Evolutionary conservation across 2,797 vertebrate genomes (phyloP), one percentile per base, ranked within the genome.

Genomic region (Pseudochromis fuscus): DNA sequence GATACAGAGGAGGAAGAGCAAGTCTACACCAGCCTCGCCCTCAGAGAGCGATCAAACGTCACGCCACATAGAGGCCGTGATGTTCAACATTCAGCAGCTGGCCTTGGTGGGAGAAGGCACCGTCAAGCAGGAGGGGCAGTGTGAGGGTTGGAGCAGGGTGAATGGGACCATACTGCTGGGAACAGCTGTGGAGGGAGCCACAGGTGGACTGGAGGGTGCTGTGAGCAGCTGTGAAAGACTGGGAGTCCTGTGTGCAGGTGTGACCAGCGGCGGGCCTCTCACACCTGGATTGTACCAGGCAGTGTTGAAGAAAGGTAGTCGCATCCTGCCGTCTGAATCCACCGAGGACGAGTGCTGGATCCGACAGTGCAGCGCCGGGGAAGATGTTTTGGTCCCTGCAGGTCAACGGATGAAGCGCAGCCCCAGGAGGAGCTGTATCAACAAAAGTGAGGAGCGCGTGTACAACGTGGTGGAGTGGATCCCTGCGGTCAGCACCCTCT

Each of bases 401-500:
- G n/a, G 49, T 44, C 21, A 57, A 3, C 81, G 91, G 45, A 18
- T 60, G 51, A 89, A 60, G 65, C 86, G 92, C 19, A 88, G 87
- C 66, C 23, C 72, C 19, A 80, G 55, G 53, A 66, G 56, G 2
- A 79, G 65, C 44, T 97, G 96, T 23, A 67, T 81, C 11, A 91
- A 93, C 3, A 71, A 88, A 12, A 87, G 61, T 0, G 97, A 99
- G 64, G 56, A 84, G 68, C 66, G 55, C 0, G 94, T 96, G 1
- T 92, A 97, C 67, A 66, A 3, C 0, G 89, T 95, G 19, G 49
- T 96, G 79, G 89, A 88, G 56, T 95, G 94, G 94, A 89, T 97
- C 57, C 96, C 97, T 0, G 91, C 30, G 0, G 92, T 96, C 68
- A 95, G 94, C 87, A 92, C 93, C 1, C 94, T 94, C 76, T 98